These are phyloP conservation scores for Sander vitreus DNA, from an alignment of 2,113 vertebrate species.

Conservation along the genomic window DNA sequence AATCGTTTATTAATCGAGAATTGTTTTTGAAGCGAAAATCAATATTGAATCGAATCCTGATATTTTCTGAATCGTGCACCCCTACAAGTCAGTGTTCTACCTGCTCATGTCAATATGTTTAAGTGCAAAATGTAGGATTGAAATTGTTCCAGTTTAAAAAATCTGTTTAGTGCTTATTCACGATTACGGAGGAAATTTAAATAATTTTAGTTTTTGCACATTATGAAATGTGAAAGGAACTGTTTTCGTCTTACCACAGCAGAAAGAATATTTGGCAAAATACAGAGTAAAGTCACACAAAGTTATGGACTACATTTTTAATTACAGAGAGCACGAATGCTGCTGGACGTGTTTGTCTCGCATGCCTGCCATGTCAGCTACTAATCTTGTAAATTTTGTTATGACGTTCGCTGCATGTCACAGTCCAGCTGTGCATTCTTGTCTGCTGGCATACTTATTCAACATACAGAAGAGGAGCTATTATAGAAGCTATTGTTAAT, in stretches of 20 bases:
- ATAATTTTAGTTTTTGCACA: not conserved
- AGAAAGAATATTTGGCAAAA: constrained; percentile 28
- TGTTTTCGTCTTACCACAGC: not conserved
- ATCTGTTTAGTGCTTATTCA: not conserved
- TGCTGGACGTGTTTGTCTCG: constrained; percentile 37
- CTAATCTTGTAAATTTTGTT: constrained; percentile 41
- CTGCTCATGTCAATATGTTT: not conserved
- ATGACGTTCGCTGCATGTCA: constrained; percentile 5
- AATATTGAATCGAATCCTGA: too few relatives aligned
- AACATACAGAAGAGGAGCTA: not conserved
- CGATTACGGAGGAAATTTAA: not conserved
- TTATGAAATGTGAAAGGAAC: not conserved
- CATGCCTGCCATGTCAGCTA: constrained; percentile 34
- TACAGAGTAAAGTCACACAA: constrained; percentile 7
- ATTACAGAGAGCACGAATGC: constrained; percentile 29
- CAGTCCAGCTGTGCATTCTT: constrained; percentile 21
- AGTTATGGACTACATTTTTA: not conserved
- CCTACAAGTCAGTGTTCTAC: too few relatives aligned
- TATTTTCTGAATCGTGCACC: too few relatives aligned
- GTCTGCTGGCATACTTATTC: not conserved
- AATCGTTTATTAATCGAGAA: too few relatives aligned
- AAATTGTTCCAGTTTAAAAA: not conserved
- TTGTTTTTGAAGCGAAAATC: too few relatives aligned
- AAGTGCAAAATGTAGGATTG: not conserved
- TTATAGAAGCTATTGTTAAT: not conserved